phyloP scores from a whole-genome alignment of 1,140 invertebrate species.

The Medauroidea extradentata region DNA sequence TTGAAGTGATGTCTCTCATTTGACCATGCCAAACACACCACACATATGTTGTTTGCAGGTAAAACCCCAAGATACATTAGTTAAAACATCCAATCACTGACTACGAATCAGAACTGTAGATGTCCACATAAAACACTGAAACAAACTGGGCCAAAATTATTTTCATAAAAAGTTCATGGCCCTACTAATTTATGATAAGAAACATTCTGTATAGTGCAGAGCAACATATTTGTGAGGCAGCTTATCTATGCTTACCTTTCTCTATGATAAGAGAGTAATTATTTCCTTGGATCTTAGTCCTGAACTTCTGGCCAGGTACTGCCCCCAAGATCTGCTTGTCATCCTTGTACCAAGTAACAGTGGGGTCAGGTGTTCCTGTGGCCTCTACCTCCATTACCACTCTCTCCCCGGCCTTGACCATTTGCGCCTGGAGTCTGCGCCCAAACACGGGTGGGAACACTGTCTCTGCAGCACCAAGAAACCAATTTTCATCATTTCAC shows the following conservation, averaged over 20 bases:
- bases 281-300: conserved; percentile 59
- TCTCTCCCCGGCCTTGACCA: conserved; percentile 65
- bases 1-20: too few relatives aligned
- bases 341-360: conserved; percentile 71
- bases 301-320: conserved; percentile 40
- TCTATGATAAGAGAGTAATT: conserved; percentile 62
- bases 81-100: too few relatives aligned
- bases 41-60: too few relatives aligned
- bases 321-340: conserved; percentile 51
- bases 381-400: conserved; percentile 75
- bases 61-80: too few relatives aligned
- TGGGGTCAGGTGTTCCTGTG: conserved; percentile 66
- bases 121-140: too few relatives aligned
- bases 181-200: background rate
- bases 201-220: background rate
- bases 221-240: background rate
- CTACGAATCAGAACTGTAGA: too few relatives aligned
- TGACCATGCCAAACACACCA: too few relatives aligned
- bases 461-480: conserved; percentile 52
- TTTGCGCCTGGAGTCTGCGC: conserved; percentile 69
- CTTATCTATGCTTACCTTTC: conserved; percentile 56
- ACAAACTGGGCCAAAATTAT: too few relatives aligned
- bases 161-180: too few relatives aligned
- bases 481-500: too few relatives aligned
- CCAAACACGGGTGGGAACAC: conserved; percentile 78